These are phyloP conservation scores for Melanotaenia maccullochi DNA, from an alignment of 2,797 vertebrate species.

Conservation along the genomic window DNA sequence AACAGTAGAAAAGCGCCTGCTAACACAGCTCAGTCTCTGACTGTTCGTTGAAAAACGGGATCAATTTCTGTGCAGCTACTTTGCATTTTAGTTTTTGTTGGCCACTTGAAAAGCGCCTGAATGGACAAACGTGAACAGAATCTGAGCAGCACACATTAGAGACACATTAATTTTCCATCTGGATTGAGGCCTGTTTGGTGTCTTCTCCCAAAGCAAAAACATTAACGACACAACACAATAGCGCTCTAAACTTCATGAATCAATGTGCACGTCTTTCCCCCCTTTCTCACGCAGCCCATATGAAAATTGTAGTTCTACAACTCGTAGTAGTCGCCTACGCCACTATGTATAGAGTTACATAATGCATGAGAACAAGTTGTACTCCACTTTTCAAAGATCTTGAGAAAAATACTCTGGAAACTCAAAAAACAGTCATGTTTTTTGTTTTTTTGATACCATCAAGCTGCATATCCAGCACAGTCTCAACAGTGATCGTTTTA, in stretches of 20 bases:
- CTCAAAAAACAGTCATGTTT: neutral
- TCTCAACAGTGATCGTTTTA: slow-evolving; percentile 76
- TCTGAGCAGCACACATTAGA: slow-evolving; percentile 50
- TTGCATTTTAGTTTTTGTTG: slow-evolving; percentile 56
- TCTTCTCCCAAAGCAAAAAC: slow-evolving; percentile 40
- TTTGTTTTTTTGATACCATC: too few species aligned
- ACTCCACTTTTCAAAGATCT: slow-evolving; percentile 60
- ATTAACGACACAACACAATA: slow-evolving; percentile 26
- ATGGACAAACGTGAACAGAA: slow-evolving; percentile 63
- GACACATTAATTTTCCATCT: slow-evolving; percentile 52
- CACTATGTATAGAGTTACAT: slow-evolving; percentile 71
- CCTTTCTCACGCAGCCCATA: slow-evolving; percentile 22
- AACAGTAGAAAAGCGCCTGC: slow-evolving; percentile 24
- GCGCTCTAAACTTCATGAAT: slow-evolving; percentile 37
- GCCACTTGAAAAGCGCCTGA: slow-evolving; percentile 59
- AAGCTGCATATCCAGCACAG: slow-evolving; percentile 25
- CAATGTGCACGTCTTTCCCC: slow-evolving; percentile 22
- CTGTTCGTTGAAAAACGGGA: slow-evolving; percentile 29
- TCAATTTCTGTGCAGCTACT: slow-evolving; percentile 43
- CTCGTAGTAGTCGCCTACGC: slow-evolving; percentile 71
- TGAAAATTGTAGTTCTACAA: slow-evolving; percentile 59
- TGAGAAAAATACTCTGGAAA: slow-evolving; percentile 16
- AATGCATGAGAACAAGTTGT: slow-evolving; percentile 79
- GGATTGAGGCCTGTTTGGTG: slow-evolving; percentile 49
- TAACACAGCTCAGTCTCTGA: slow-evolving; percentile 13